A percentile compares a stretch with the other conserved stretches of the same genome.
These are phyloP conservation scores for Antitype chi DNA, from an alignment of 2,888 invertebrate species.

Conservation along the genomic window DNA sequence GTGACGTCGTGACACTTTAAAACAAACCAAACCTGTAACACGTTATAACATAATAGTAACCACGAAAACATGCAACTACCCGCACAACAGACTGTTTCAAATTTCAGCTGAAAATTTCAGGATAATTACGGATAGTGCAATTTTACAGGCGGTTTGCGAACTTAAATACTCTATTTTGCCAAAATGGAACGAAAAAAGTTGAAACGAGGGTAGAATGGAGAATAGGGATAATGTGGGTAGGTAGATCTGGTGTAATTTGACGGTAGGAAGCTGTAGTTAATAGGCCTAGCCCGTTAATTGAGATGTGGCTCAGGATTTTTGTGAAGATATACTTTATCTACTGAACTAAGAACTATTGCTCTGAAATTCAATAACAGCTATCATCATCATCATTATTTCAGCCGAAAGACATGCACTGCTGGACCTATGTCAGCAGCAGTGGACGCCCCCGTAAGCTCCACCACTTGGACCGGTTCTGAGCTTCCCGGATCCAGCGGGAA, in stretches of 20 bases:
- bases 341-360: neutral
- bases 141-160: slow-evolving; percentile 74
- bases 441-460: no score
- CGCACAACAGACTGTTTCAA: slow-evolving; percentile 21
- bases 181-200: slow-evolving; percentile 66
- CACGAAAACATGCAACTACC: slow-evolving; percentile 46
- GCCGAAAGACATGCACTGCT: no score
- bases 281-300: slow-evolving; percentile 18
- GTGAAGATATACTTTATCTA: neutral
- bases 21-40: slow-evolving; percentile 14
- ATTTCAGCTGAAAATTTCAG: slow-evolving; percentile 69
- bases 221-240: slow-evolving; percentile 25
- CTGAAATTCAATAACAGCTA: neutral
- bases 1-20: neutral
- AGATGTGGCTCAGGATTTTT: neutral
- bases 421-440: no score
- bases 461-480: no score
- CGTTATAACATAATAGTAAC: slow-evolving; percentile 32
- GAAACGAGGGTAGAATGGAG: slow-evolving; percentile 41
- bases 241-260: slow-evolving; percentile 42
- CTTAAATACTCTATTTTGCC: slow-evolving; percentile 76
- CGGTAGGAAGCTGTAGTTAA: slow-evolving; percentile 16
- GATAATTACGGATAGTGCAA: slow-evolving; percentile 83
- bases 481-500: no score
- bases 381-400: no score